Evolutionary conservation across 1,140 invertebrate species (phyloP).

Genomic region (Plutomurus gul): DNA sequence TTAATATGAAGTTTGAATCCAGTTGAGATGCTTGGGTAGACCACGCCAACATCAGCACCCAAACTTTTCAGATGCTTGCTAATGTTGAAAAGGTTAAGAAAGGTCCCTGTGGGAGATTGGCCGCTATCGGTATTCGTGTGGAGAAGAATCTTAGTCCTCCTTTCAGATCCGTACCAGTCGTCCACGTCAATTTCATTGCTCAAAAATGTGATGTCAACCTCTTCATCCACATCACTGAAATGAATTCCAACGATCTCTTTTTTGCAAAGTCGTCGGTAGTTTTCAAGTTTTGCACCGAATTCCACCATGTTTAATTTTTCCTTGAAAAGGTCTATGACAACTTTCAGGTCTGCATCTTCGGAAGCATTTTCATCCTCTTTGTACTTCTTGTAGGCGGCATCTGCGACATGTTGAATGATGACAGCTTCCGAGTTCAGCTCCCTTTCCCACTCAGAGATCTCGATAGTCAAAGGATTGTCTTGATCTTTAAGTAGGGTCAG

Average conservation of each 20-base stretch:
- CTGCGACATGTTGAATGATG: not conserved
- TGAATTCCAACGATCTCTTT: conserved; percentile 3
- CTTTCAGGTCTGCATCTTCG: not conserved
- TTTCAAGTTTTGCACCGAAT: not conserved
- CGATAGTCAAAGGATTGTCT: not conserved
- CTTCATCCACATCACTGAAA: not conserved
- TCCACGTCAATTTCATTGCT: conserved; percentile 16
- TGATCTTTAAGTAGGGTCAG: not conserved
- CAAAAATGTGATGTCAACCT: not conserved
- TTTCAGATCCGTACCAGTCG: not conserved
- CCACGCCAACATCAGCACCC: not conserved
- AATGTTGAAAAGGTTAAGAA: not conserved
- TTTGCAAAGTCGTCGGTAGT: not conserved
- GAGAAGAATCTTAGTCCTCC: not conserved
- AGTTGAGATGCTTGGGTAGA: not conserved
- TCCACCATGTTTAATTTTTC: not conserved
- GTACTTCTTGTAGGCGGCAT: not conserved
- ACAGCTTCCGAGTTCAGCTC: not conserved
- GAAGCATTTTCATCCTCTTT: not conserved
- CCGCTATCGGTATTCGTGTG: not conserved
- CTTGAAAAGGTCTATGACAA: not conserved
- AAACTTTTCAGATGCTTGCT: not conserved
- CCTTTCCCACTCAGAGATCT: not conserved
- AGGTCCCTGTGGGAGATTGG: not conserved
- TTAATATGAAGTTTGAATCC: not conserved